These are phyloP conservation scores for Lophius piscatorius DNA, from an alignment of 2,113 vertebrate genomes.

Conservation along the genomic window DNA sequence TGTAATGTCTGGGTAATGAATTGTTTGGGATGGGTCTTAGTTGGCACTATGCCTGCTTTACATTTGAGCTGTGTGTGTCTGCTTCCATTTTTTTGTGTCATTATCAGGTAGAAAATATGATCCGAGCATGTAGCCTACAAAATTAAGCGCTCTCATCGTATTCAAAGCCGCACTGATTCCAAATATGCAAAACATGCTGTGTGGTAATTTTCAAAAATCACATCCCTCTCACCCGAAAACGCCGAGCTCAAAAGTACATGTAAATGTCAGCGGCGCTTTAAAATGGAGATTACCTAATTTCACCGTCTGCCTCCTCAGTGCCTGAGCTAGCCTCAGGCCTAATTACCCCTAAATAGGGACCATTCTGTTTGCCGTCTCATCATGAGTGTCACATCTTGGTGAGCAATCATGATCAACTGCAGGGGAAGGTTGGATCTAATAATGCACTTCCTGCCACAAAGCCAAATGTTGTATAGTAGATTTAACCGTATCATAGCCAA, in stretches of 20 bases:
- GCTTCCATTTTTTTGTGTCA: slow-evolving; percentile 2
- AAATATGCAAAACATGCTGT: not conserved
- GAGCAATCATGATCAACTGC: slow-evolving; percentile 9
- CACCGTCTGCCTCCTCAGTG: slow-evolving; percentile 5
- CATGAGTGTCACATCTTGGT: slow-evolving; percentile 14
- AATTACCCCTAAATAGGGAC: not conserved
- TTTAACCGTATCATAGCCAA: not conserved
- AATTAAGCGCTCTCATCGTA: not conserved
- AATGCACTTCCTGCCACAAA: not conserved
- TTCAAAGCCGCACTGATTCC: not conserved
- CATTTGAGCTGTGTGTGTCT: not conserved
- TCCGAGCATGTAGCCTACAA: slow-evolving; percentile 1
- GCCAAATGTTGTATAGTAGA: not conserved
- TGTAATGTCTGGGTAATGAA: not conserved
- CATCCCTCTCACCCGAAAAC: slow-evolving; percentile 1
- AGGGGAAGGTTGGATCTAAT: not conserved
- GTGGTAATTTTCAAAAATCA: not conserved
- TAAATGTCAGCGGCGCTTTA: slow-evolving; percentile 17
- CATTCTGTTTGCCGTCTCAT: slow-evolving; percentile 1
- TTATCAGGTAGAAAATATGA: not conserved
- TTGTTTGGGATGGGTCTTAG: slow-evolving; percentile 15
- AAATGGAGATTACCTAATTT: slow-evolving; percentile 9
- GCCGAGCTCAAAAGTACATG: not conserved
- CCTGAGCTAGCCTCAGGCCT: not conserved
- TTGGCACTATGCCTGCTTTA: not conserved